These are phyloP conservation scores for Sialia sialis DNA, from an alignment of 2,113 vertebrate species.

Conservation along the genomic window DNA sequence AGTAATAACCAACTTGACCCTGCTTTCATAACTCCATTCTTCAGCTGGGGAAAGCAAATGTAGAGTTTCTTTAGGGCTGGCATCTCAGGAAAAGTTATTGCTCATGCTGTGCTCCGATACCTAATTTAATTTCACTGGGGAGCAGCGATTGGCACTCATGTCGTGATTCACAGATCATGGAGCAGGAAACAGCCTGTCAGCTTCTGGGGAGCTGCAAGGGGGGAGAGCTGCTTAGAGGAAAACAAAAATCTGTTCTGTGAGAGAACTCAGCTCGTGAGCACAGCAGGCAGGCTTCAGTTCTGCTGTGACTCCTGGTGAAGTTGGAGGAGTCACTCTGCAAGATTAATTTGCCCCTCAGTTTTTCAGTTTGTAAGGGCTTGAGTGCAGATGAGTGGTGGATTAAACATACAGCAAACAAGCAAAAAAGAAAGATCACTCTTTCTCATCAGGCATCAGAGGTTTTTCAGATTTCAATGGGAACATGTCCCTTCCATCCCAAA, in stretches of 20 bases:
- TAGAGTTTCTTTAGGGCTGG: slow-evolving; percentile 16
- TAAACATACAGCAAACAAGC: background rate
- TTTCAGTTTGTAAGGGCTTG: background rate
- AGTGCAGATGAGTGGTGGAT: background rate
- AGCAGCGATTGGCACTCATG: background rate
- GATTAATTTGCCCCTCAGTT: background rate
- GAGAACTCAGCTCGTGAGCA: background rate
- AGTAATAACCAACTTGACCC: slow-evolving; percentile 28
- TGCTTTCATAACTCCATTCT: slow-evolving; percentile 27
- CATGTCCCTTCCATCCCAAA: background rate
- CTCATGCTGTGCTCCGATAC: background rate
- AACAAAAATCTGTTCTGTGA: slow-evolving; percentile 13
- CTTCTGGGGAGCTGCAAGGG: background rate
- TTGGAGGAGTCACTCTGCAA: background rate
- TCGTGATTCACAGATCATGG: slow-evolving; percentile 33
- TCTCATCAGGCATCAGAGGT: background rate
- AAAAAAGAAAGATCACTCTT: background rate
- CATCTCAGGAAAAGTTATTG: background rate
- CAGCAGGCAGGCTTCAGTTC: background rate
- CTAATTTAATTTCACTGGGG: slow-evolving; percentile 45
- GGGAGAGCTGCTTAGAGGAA: slow-evolving; percentile 9
- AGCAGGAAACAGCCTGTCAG: slow-evolving; percentile 38
- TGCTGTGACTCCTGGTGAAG: background rate
- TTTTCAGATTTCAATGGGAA: background rate
- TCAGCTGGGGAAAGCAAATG: background rate